Percentiles rank a stretch among this genome's conserved stretches.
phyloP scores from a whole-genome alignment of 2,888 invertebrate genomes.

The Pseudoips prasinana region DNA sequence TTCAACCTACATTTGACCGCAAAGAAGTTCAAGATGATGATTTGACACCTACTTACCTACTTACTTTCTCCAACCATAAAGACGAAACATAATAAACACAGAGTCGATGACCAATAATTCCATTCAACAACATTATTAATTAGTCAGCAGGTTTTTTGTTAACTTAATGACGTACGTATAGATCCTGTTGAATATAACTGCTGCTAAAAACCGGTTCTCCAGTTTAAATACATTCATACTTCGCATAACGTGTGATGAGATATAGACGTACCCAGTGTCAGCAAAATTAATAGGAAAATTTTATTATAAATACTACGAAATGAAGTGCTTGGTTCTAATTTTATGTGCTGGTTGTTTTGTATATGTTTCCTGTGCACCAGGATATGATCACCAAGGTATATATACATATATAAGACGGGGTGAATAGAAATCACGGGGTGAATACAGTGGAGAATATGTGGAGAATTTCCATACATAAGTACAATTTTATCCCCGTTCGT shows the following conservation, averaged over 20 bases:
- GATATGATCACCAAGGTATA: slow-evolving; percentile 37
- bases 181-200: slow-evolving; percentile 17
- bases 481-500: too few species aligned
- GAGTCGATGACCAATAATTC: too few species aligned
- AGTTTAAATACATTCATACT: slow-evolving; percentile 11
- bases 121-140: not conserved
- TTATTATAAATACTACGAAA: slow-evolving; percentile 20
- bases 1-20: too few species aligned
- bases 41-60: too few species aligned
- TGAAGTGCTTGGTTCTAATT: slow-evolving; percentile 19
- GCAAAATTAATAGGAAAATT: slow-evolving; percentile 1
- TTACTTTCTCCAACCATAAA: too few species aligned
- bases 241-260: slow-evolving; percentile 9
- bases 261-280: not conserved
- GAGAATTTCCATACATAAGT: too few species aligned
- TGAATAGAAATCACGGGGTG: too few species aligned
- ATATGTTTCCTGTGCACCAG: slow-evolving; percentile 21
- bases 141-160: slow-evolving; percentile 15
- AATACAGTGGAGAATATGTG: too few species aligned
- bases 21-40: too few species aligned
- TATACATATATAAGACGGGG: slow-evolving; percentile 21
- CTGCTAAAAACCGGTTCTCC: slow-evolving; percentile 22
- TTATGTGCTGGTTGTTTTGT: slow-evolving; percentile 21
- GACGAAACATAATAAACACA: too few species aligned
- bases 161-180: slow-evolving; percentile 13